phyloP scores from a whole-genome alignment of 2,888 invertebrate species.

The Theristus sp. region DNA sequence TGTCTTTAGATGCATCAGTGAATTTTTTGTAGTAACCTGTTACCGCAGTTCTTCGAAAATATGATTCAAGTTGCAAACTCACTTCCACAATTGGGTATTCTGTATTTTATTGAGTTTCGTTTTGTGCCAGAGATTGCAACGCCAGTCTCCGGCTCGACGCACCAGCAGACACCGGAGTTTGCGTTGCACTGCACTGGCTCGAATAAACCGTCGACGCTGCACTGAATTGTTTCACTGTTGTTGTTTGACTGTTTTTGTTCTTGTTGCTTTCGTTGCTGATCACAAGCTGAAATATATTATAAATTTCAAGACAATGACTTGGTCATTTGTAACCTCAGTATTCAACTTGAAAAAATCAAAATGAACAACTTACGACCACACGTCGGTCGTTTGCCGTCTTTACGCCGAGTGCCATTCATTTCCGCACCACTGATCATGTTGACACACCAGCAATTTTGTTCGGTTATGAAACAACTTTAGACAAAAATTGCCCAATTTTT shows the following conservation, averaged over 20 bases:
- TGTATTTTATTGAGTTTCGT: no score
- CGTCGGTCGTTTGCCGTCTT: neutral
- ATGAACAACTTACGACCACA: neutral
- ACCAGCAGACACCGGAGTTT: neutral
- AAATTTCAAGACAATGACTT: no score
- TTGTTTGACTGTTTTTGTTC: no score
- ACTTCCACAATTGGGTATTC: neutral
- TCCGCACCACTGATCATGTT: neutral
- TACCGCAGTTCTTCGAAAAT: neutral
- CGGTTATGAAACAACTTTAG: no score
- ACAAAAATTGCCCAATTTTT: no score
- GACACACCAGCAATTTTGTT: neutral
- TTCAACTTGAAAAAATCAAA: neutral
- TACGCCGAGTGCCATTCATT: neutral
- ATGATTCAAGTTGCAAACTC: neutral
- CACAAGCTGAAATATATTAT: neutral
- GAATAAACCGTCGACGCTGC: neutral
- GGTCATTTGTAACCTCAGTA: no score
- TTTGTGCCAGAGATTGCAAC: neutral
- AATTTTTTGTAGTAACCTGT: neutral
- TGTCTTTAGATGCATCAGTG: no score
- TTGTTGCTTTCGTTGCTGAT: neutral
- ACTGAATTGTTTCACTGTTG: neutral
- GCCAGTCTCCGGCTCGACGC: no score
- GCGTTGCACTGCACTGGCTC: neutral